Base-by-base conservation (phyloP, 2,888 invertebrate species). In the Diploptera punctata region DNA sequence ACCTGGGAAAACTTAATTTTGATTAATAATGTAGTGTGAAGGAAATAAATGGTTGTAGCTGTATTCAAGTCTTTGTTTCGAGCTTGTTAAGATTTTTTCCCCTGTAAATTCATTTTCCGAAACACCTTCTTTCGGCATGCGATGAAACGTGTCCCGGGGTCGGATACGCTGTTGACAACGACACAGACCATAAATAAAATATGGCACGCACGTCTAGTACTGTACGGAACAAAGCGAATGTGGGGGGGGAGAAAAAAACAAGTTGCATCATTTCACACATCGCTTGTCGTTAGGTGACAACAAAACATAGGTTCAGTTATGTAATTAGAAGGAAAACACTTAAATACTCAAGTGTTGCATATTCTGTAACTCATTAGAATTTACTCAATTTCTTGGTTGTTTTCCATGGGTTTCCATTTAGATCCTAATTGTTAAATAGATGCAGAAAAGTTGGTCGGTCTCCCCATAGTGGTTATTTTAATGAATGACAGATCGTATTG, bases 181-280 rank as follows among this genome's bases (percentile, higher is more conserved):
- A 24, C 47, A 65, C 26, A 47, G 65, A 65, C 47, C 65, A 65
- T 65, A 65, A 65, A 65, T 65, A 65, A 65, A 65, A 65, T 65
- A 65, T 65, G 65, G 65, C 65, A 65, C 47, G 65, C 65, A 33
- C 38, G 61, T 61, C 38, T 29, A 13, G 3, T n/a, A 38, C 43
- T 65, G 2, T 19, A 38, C 13, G n/a, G 44, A 65, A 44, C 38
- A 65, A 38, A 44, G 19, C 21, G 26, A 13, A 4, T 3, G 65
- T 26, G 57, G 31, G 19, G 2, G 33, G 33, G 10, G 43, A 9
- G 43, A 21, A 62, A 43, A 44, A 65, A 65, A 65, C 65, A 65
- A 65, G 65, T 65, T 65, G 65, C 65, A 65, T 65, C 38, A 65
- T 65, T 65, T 65, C 65, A 65, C 65, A 65, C 47, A 19, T 47